Base-by-base conservation (phyloP, 2,113 vertebrate genomes). In the Amblyornis subalaris region DNA sequence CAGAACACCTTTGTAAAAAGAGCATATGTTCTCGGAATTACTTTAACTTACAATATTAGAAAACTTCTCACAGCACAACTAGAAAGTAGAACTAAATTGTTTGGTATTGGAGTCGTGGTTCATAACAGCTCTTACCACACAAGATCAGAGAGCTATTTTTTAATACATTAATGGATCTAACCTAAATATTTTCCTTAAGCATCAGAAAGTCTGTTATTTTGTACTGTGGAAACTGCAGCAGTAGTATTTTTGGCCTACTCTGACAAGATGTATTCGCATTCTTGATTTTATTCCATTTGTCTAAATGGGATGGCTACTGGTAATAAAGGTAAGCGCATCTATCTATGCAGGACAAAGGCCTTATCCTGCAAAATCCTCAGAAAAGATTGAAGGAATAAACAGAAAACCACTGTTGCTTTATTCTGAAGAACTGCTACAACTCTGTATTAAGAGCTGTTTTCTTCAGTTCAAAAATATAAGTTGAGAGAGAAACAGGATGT, bases 21-120 rank as follows among this genome's bases (percentile, higher is more conserved):
- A 35, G 20, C 6, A 0, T 16, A 8, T 4, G 23, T 29, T 54
- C 53, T 54, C 15, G 4, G 29, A 44, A 25, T 47, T 20, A 22
- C 17, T 44, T 36, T 7, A 80, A 22, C 36, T 38, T 51, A 31
- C 7, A 22, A 5, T 55, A 55, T 29, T 17, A 58, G 25, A 35
- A 58, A 70, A 58, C 28, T 13, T 50, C 25, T 50, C 6, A 1
- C 40, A n/a, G 66, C 29, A 19, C 33, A 35, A 40, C 24, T 29
- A 42, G 25, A 29, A 75, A 80, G 13, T 3, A 23, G 36, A 11
- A 45, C 28, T 69, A 18, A 40, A n/a, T 19, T 7, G 14, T 26
- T 72, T 9, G 5, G 15, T 42, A 9, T 17, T 35, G 31, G 45
- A 42, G 28, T 40, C 23, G 7, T 31, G 40, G 51, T 42, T 71